Conservation (phyloP, 2,888 invertebrate species). For the Willowsia nigromaculata region DNA sequence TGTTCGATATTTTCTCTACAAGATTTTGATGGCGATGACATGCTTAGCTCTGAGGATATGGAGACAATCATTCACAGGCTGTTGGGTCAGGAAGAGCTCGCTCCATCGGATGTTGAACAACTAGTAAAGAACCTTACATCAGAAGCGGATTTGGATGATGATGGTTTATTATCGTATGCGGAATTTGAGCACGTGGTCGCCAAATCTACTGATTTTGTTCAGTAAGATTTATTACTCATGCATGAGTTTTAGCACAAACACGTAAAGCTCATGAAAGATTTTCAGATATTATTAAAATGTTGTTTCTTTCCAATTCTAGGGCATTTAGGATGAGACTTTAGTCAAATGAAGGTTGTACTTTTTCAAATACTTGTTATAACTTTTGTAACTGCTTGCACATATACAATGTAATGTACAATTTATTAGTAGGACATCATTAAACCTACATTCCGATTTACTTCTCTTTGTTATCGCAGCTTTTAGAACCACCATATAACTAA, state of each 20-base stretch:
- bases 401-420: neutral
- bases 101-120: constrained; percentile 88
- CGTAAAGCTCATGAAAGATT: too few relatives aligned
- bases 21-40: constrained; percentile 85
- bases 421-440: too few relatives aligned
- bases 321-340: constrained; percentile 51
- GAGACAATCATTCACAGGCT: constrained; percentile 90
- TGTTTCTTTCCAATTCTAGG: neutral
- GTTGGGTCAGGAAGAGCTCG: constrained; percentile 86
- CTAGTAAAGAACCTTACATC: constrained; percentile 90
- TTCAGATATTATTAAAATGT: neutral
- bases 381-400: too few relatives aligned
- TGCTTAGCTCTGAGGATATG: constrained; percentile 91
- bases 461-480: too few relatives aligned
- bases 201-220: constrained; percentile 89
- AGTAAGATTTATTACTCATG: constrained; percentile 55
- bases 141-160: constrained; percentile 96
- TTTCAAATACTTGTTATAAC: neutral
- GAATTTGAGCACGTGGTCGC: constrained; percentile 98
- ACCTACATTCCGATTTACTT: too few relatives aligned
- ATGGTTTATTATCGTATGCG: constrained; percentile 93
- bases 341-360: neutral
- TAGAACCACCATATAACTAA: too few relatives aligned
- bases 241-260: too few relatives aligned
- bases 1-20: neutral